Base-by-base conservation (phyloP, 2,797 vertebrate species). In the Acridotheres tristis region DNA sequence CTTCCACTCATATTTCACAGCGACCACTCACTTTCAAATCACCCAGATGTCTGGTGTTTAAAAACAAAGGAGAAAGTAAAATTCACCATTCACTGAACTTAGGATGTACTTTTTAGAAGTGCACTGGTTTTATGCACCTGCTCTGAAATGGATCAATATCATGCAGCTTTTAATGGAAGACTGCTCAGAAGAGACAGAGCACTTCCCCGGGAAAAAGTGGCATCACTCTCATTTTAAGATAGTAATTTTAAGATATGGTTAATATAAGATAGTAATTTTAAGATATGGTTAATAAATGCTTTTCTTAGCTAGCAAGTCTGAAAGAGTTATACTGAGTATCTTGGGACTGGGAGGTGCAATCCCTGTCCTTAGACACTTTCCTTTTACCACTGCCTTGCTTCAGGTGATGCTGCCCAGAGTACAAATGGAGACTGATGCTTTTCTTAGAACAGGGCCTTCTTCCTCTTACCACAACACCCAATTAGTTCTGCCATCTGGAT, bases 31-130 rank as follows among this genome's bases (percentile, higher is more conserved):
- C 84, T 76, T 85, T 75, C 66, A 88, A 59, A 88, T 81, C 48
- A 71, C 30, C 6, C 69, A 62, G 45, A 38, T 68, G 58, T 42
- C 43, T 71, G 77, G 50, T 78, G 50, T 90, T 94, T 73, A 92
- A 84, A 96, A 97, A 96, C 23, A 45, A 25, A 80, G 53, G n/a
- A 75, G 54, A 96, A 93, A 95, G 85, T 87, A 96, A 96, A 97
- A 65, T 82, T 95, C 25, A 57, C 55, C 69, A 78, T 91, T 91
- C 40, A 43, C 19, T 48, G 75, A 94, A 92, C 43, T 76, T 86
- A 26, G 50, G 82, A 94, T 83, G 69, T 75, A 58, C 4, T 91
- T 95, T 90, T 67, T 59, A 91, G 79, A 91, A 93, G 43, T 19
- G 6, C 32, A 71, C 7, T 57, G 61, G n/a, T 47, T 94, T 96